These are phyloP conservation scores for Stegana nigrithorax DNA, from an alignment of 2,888 invertebrate genomes.

Conservation along the genomic window DNA sequence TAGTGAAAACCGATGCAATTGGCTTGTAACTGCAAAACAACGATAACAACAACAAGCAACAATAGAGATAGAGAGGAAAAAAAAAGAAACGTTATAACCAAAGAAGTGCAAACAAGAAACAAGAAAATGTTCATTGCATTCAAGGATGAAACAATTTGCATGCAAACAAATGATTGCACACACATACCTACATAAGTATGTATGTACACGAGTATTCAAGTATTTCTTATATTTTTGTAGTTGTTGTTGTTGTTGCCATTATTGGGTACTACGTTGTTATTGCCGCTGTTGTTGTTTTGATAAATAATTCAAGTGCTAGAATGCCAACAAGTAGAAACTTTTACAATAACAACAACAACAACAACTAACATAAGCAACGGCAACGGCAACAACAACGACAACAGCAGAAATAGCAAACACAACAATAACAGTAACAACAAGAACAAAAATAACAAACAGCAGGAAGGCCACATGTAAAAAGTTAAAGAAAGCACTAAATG, in stretches of 20 bases:
- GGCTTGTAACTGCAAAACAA: not conserved
- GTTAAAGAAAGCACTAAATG: too few relatives aligned
- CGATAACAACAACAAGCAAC: not conserved
- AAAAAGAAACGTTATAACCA: not conserved
- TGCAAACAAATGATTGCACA: too few relatives aligned
- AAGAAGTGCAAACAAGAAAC: not conserved
- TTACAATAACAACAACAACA: not conserved
- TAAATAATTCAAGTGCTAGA: slow-evolving; percentile 1
- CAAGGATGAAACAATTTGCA: not conserved
- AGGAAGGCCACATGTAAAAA: too few relatives aligned
- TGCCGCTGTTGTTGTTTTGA: not conserved
- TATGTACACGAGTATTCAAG: too few relatives aligned
- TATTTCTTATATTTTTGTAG: not conserved
- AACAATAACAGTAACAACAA: not conserved
- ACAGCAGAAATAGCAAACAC: not conserved
- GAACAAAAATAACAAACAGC: not conserved
- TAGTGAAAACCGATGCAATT: not conserved
- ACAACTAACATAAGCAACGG: not conserved
- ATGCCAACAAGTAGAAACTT: slow-evolving; percentile 1
- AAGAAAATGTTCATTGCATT: not conserved
- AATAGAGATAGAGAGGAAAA: not conserved
- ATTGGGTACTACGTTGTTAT: not conserved
- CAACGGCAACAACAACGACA: not conserved
- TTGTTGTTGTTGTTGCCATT: not conserved
- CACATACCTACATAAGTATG: too few relatives aligned